phyloP scores from a whole-genome alignment of 2,113 vertebrate species.

The Ctenodactylus gundi region DNA sequence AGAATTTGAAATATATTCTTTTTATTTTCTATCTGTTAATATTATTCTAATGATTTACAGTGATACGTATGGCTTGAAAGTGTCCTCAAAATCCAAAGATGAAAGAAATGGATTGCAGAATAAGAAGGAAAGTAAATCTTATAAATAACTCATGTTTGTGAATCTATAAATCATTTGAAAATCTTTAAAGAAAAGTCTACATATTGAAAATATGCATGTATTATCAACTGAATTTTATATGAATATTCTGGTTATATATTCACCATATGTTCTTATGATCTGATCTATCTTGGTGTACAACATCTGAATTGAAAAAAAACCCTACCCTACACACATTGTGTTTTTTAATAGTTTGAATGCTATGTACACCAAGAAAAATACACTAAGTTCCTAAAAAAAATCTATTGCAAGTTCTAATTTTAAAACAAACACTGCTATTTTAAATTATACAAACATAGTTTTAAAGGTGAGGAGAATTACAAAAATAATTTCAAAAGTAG shows the following conservation, averaged over 20 bases:
- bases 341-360: background rate
- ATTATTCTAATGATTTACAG: background rate
- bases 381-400: background rate
- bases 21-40: constrained; percentile 12
- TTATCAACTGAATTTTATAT: background rate
- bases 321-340: rapidly evolving
- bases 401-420: background rate
- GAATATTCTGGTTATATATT: background rate
- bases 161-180: background rate
- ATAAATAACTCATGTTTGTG: background rate
- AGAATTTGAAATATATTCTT: background rate
- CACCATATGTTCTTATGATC: background rate
- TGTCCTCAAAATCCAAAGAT: background rate
- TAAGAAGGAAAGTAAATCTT: background rate
- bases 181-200: background rate
- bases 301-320: background rate
- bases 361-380: background rate
- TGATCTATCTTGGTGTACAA: background rate
- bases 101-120: background rate
- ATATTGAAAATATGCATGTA: background rate
- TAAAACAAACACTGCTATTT: background rate
- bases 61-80: background rate
- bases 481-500: background rate
- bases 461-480: background rate
- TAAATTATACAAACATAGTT: background rate